Percentiles rank a stretch among this genome's conserved stretches.
These are phyloP conservation scores for Colinus virginianus DNA, from an alignment of 2,113 vertebrate genomes.

Conservation along the genomic window DNA sequence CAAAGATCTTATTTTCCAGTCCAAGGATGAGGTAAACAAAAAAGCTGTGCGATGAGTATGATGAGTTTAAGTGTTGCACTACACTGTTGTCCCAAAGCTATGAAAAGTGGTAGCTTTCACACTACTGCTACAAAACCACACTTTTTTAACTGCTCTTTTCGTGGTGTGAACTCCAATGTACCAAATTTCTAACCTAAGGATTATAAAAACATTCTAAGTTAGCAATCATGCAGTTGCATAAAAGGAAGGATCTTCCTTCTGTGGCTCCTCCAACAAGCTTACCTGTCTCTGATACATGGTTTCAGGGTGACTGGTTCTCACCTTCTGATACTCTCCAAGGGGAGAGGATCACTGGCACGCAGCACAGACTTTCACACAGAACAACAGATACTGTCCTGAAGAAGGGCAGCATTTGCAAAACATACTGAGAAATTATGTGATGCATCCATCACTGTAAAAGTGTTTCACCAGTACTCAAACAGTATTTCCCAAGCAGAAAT, in stretches of 20 bases:
- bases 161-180: background rate
- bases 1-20: background rate
- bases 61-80: background rate
- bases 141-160: background rate
- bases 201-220: background rate
- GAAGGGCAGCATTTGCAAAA: background rate
- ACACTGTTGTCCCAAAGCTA: background rate
- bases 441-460: background rate
- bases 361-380: background rate
- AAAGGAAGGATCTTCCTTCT: background rate
- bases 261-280: background rate
- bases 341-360: background rate
- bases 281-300: background rate
- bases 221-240: background rate
- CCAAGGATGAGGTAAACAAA: background rate
- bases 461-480: background rate
- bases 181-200: background rate
- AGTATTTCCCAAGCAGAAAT: background rate
- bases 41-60: background rate
- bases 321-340: background rate
- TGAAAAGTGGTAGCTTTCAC: background rate
- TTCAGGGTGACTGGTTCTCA: background rate
- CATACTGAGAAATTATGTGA: background rate
- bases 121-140: background rate
- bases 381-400: background rate